phyloP scores from a whole-genome alignment of 1,140 invertebrate species.

The Rhagoletis zephyria region DNA sequence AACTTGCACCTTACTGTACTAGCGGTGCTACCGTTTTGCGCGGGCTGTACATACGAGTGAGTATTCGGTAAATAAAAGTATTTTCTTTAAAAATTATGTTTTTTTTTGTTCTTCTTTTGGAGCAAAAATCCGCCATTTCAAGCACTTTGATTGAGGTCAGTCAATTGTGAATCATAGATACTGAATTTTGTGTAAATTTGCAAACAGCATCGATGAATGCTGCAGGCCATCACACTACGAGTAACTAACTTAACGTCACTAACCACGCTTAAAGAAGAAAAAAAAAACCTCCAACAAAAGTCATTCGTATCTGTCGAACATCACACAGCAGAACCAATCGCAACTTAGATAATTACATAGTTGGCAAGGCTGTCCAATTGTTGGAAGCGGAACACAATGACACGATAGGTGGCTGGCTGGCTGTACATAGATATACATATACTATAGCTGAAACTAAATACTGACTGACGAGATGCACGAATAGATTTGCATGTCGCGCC shows the following conservation, averaged over 20 bases:
- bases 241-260: not conserved
- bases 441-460: not conserved
- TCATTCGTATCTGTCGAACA: conserved; percentile 28
- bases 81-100: not conserved
- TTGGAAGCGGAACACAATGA: conserved; percentile 50
- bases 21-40: too few species aligned
- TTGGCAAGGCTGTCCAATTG: conserved; percentile 36
- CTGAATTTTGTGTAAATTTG: not conserved
- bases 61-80: not conserved
- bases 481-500: conserved; percentile 16
- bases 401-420: not conserved
- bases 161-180: not conserved
- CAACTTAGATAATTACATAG: conserved; percentile 32
- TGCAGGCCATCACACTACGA: not conserved
- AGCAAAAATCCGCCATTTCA: not conserved
- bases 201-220: not conserved
- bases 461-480: conserved; percentile 46
- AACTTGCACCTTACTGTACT: too few species aligned
- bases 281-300: not conserved
- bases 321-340: conserved; percentile 44
- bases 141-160: conserved; percentile 33
- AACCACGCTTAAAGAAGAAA: not conserved
- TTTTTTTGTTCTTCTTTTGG: not conserved
- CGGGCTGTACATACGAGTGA: too few species aligned
- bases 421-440: not conserved